Evolutionary conservation across 2,888 invertebrate genomes (phyloP).

Genomic region (Rhingia rostrata): DNA sequence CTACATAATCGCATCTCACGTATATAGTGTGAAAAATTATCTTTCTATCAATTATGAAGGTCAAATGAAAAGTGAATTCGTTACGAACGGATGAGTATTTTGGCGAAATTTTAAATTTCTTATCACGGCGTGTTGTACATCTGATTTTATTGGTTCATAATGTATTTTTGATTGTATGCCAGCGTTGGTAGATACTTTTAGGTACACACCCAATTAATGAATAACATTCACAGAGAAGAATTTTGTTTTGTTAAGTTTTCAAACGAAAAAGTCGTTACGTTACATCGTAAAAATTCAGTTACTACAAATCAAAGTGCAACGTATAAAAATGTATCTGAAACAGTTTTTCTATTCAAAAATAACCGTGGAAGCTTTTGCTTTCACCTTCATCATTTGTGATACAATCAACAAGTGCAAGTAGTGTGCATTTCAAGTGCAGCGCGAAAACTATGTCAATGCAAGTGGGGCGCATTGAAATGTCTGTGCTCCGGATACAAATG

Average conservation of each 20-base stretch:
- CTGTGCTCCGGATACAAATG: conserved; percentile 46
- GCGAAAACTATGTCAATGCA: conserved; percentile 63
- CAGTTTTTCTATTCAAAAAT: conserved; percentile 51
- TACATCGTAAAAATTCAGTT: conserved; percentile 52
- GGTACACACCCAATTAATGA: conserved; percentile 38
- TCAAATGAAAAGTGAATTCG: conserved; percentile 46
- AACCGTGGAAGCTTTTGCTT: conserved; percentile 56
- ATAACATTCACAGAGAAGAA: not conserved
- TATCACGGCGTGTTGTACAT: not conserved
- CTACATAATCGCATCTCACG: not conserved
- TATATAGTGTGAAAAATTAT: conserved; percentile 7
- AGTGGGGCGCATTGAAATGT: conserved; percentile 52
- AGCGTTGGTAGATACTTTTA: conserved; percentile 13
- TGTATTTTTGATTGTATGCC: not conserved
- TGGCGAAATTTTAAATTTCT: conserved; percentile 15
- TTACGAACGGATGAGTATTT: conserved; percentile 8
- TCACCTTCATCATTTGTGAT: conserved; percentile 45
- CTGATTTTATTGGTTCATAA: conserved; percentile 1
- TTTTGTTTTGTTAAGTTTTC: conserved; percentile 7
- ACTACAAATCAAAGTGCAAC: conserved; percentile 49
- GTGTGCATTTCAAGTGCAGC: conserved; percentile 62
- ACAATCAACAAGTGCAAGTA: conserved; percentile 71
- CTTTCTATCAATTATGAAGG: conserved; percentile 44
- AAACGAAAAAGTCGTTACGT: conserved; percentile 37
- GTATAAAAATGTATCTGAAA: conserved; percentile 53